Conservation (phyloP, 2,113 vertebrate species). For the Alces alces region DNA sequence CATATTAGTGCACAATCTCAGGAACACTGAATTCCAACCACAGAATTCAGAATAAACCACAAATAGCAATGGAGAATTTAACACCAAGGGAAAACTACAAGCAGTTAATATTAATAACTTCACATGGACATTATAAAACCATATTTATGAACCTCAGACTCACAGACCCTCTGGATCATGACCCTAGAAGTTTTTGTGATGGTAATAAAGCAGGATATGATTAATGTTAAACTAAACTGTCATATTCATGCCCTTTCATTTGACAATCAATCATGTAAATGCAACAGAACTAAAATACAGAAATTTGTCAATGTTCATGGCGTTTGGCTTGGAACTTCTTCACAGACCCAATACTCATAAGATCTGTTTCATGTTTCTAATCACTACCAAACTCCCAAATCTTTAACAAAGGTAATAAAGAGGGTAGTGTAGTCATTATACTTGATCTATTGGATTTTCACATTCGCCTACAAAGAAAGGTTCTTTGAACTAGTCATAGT, state of each 20-base stretch:
- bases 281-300: neutral
- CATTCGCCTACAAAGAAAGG: neutral
- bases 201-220: neutral
- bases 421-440: neutral
- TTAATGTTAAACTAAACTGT: conserved; percentile 29
- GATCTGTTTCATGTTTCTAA: neutral
- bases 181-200: neutral
- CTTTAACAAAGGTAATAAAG: neutral
- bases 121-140: neutral
- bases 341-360: neutral
- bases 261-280: conserved; percentile 15
- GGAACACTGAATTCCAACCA: neutral
- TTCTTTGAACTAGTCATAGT: neutral
- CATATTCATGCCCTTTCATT: neutral
- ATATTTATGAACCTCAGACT: conserved; percentile 14
- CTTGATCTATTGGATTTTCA: neutral
- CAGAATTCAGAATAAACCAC: conserved; percentile 30
- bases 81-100: neutral
- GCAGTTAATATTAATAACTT: conserved; percentile 44
- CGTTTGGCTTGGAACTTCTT: neutral
- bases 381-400: neutral
- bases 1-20: neutral
- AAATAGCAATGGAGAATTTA: neutral
- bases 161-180: neutral
- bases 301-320: neutral